Evolutionary conservation across 2,888 invertebrate species (phyloP).

Genomic region (Erebia palarica): DNA sequence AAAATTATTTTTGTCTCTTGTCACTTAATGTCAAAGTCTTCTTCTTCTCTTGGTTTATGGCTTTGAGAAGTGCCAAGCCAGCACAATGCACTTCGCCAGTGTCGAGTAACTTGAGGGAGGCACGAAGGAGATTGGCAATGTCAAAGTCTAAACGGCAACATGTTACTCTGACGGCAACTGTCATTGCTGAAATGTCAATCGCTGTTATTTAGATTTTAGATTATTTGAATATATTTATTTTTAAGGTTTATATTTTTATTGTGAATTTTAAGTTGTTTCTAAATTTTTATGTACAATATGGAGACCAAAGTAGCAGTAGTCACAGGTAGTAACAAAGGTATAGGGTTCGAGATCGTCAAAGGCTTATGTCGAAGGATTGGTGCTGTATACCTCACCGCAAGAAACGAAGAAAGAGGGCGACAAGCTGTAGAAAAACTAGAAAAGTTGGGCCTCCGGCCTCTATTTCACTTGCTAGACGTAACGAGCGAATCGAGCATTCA

Average conservation of each 20-base stretch:
- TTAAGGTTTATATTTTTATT: conserved; percentile 61
- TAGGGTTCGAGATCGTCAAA: conserved; percentile 77
- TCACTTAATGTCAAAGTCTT: no score
- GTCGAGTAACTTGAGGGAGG: no score
- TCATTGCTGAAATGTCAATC: conserved; percentile 41
- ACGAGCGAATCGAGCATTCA: conserved; percentile 84
- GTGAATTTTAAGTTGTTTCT: conserved; percentile 53
- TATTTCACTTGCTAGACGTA: conserved; percentile 88
- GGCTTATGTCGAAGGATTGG: conserved; percentile 86
- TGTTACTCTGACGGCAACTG: not conserved
- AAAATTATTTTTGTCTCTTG: no score
- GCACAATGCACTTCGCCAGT: no score
- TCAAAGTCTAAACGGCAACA: not conserved
- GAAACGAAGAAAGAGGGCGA: conserved; percentile 83
- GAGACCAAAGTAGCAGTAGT: conserved; percentile 80
- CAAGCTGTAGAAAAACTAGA: conserved; percentile 84
- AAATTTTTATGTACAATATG: conserved; percentile 72
- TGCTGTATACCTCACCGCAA: conserved; percentile 87
- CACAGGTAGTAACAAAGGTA: conserved; percentile 74
- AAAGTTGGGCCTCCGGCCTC: conserved; percentile 79
- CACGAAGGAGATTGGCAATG: no score
- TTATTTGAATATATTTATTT: conserved; percentile 54
- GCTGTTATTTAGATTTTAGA: conserved; percentile 22
- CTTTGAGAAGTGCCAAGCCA: no score
- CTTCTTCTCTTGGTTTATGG: no score